Base-by-base conservation (phyloP, 2,113 vertebrate genomes). In the Sturnira hondurensis region DNA sequence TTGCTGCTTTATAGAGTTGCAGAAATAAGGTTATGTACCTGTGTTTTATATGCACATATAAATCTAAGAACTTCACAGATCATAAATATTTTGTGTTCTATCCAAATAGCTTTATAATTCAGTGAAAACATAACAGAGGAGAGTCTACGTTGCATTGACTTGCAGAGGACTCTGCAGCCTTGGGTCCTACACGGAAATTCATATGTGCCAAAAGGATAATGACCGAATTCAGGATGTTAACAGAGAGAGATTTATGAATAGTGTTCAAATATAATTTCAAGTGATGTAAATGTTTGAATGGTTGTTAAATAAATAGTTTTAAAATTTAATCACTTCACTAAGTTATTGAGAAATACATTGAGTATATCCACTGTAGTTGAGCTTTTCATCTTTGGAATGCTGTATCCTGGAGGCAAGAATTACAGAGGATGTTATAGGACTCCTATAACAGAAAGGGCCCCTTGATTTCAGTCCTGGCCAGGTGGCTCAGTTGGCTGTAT, bases 211-310 rank as follows among this genome's bases (percentile, higher is more conserved):
- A 80, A 76, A 89, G 56, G 22, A 88, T 65, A 86, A 77, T 87
- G 47, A 52, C 58, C 86, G 33, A 13, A 68, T 80, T 77, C 38
- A 4, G 67, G 9, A 84, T 83, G 33, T 63, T 45, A 78, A 52
- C 7, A 91, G 15, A 63, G 31, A 88, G 19, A 90, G 13, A 84
- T 80, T 92, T 90, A 70, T 20, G 31, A 93, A 43, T 41, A 74
- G 26, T 80, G 16, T n/a, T 89, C 33, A 68, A 93, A 92, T 91
- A 83, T 22, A 67, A 95, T 93, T 91, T 92, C n/a, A 80, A 83
- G 12, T n/a, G 24, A 85, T 38, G 1, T 63, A 74, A 92, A 95
- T 45, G 19, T 91, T 76, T 80, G 81, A 81, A 82, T 86, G 68
- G 28, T 82, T 45, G 47, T 71, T 86, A 43, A 89, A 63, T 28